A percentile compares a stretch with the other conserved stretches of the same genome.
These are phyloP conservation scores for Gonatopus flavifemur DNA, from an alignment of 1,140 invertebrate species.

Conservation along the genomic window DNA sequence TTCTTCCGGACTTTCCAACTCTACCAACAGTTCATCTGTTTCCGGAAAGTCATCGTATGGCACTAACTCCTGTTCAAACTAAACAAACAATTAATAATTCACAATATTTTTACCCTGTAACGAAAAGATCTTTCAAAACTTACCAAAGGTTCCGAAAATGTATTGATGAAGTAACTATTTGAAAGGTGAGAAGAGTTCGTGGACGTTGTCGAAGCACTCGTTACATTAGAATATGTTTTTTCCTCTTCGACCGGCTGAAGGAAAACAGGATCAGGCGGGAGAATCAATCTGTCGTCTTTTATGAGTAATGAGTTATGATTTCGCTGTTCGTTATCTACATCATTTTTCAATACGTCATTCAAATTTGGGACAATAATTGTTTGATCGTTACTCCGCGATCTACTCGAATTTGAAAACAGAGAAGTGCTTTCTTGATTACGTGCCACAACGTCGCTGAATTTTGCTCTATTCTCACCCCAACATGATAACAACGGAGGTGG, in stretches of 20 bases:
- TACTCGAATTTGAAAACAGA: slow-evolving; percentile 29
- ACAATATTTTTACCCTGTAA: background rate
- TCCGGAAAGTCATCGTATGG: slow-evolving; percentile 54
- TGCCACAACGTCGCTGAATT: slow-evolving; percentile 64
- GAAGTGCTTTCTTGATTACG: slow-evolving; percentile 46
- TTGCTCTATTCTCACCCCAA: slow-evolving; percentile 61
- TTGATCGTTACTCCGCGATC: slow-evolving; percentile 23
- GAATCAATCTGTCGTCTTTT: slow-evolving; percentile 31
- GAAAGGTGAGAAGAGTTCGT: slow-evolving; percentile 25
- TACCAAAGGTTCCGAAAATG: slow-evolving; percentile 41
- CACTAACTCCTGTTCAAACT: slow-evolving; percentile 50
- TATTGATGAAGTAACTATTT: slow-evolving; percentile 50
- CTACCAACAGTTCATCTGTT: slow-evolving; percentile 49
- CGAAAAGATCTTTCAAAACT: slow-evolving; percentile 10
- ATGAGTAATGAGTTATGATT: slow-evolving; percentile 25
- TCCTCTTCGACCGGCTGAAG: slow-evolving; percentile 22
- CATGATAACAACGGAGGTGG: slow-evolving; percentile 43
- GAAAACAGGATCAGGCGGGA: too few relatives aligned
- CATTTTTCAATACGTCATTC: slow-evolving; percentile 19
- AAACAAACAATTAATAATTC: too few relatives aligned
- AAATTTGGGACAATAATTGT: slow-evolving; percentile 15
- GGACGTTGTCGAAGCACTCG: slow-evolving; percentile 28
- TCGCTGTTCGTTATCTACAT: slow-evolving; percentile 26
- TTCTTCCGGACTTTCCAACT: slow-evolving; percentile 48
- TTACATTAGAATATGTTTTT: slow-evolving; percentile 16